Base-by-base conservation (phyloP, 2,888 invertebrate species). In the Dermolepida albohirtum region DNA sequence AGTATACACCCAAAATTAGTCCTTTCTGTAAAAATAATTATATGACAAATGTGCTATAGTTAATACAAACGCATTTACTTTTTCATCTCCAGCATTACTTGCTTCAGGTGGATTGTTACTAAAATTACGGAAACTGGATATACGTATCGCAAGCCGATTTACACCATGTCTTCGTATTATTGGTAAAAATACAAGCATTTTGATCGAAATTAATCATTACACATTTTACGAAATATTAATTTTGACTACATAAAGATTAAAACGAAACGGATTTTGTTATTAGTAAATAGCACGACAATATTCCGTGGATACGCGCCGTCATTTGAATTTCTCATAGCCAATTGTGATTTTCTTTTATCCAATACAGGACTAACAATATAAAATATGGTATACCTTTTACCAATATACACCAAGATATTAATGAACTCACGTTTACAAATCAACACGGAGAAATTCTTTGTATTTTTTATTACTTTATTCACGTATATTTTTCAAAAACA, bases 1-100 rank as follows among this genome's bases (percentile, higher is more conserved):
- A 84, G 76, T 86, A 88, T 12, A 86, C 84, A 0, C 88, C 87
- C 59, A 89, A 75, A 64, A 88, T 86, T n/a, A 87, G 74, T 1
- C 87, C 87, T 81, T 85, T 86, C 87, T 88, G 78, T 29, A 76
- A 75, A 64, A 27, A 22, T 27, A 69, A 17, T 5, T 34, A 27
- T 41, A 10, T 17, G n/a, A 40, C 14, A n/a, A 34, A 16, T 0
- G 16, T 16, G 12, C 14, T 39, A 2, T 39, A 67, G 6, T 63
- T 44, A 14, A n/a, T 57, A 44, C 11, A 43, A 43, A 40, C 39
- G 17, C 12, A 34, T 29, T 44, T 66, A 71, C 71, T 68, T 68
- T 71, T 40, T 71, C 71, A 14, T 29, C 34, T 34, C 49, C 8
- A 4, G 51, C 70, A 29, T 64, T 68, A 6, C 64, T 66, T 12